Evolutionary conservation across 2,797 vertebrate species (phyloP).

Genomic region (Podarcis siculus): DNA sequence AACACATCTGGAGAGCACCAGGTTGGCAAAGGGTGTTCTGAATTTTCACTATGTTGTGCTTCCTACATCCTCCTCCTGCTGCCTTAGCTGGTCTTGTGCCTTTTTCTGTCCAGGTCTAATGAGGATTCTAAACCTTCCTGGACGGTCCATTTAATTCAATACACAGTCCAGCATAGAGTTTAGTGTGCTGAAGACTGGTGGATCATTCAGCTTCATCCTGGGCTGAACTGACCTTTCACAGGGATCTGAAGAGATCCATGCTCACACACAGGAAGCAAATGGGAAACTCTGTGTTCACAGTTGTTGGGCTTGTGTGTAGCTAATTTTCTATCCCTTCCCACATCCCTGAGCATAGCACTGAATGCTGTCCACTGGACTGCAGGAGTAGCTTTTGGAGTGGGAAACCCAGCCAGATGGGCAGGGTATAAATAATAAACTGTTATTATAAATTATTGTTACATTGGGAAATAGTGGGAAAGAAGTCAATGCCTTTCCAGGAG

Average conservation of each 20-base stretch:
- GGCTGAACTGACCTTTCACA: not conserved
- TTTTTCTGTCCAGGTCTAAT: conserved; percentile 14
- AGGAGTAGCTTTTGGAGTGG: not conserved
- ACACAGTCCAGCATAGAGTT: not conserved
- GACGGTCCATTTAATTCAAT: not conserved
- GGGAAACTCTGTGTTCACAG: not conserved
- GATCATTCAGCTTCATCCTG: not conserved
- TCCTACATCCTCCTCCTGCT: not conserved
- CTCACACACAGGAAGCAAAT: not conserved
- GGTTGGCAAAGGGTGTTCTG: not conserved
- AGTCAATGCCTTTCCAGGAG: not conserved
- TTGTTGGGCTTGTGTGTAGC: not conserved
- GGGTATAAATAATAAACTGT: too few species aligned
- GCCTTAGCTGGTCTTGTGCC: conserved; percentile 37
- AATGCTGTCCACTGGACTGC: not conserved
- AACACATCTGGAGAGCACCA: not conserved
- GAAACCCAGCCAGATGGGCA: too few species aligned
- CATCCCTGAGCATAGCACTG: too few species aligned
- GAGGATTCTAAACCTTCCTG: not conserved
- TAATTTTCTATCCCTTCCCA: not conserved
- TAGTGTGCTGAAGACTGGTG: not conserved
- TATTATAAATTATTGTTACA: too few species aligned
- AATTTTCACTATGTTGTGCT: not conserved
- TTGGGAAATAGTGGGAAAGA: not conserved
- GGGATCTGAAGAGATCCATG: not conserved